Base-by-base conservation (phyloP, 1,140 invertebrate species). In the Coptotermes formosanus region DNA sequence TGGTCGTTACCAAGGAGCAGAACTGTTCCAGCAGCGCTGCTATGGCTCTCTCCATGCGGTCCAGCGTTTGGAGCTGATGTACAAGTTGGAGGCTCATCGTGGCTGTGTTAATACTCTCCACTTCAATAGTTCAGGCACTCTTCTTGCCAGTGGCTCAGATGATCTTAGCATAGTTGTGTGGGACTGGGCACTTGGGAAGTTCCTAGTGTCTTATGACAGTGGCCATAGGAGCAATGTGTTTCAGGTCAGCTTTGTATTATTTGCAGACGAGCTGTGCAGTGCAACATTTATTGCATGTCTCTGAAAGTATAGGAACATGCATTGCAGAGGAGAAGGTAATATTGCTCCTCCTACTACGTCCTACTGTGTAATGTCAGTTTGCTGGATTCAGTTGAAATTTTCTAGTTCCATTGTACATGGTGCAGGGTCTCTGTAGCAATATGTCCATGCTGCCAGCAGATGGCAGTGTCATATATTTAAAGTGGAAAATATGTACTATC, bases 101-200 rank as follows among this genome's bases (percentile, higher is more conserved):
- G 97, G 97, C 81, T 98, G 98, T 93, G 97, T 99, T 19, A 99
- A 99, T 92, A 95, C 96, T 82, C 92, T 99, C 69, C 95, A 97
- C 91, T 99, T 99, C 90, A 98, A 98, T 92, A 93, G 94, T 84
- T 89, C 91, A 92, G 96, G 96, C 64, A 94, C 94, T 82, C 91
- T 95, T 82, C 90, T 98, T 84, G 96, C 95, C 0, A 97, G 96
- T 90, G 97, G 96, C 9, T 98, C 97, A 1, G 97, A 99, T 92
- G 98, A 99, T 92, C 93, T 95, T 19, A 93, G 94, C 82, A 94
- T 98, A 48, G 93, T 96, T 48, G 91, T 99, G 38, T 99, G 98
- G 98, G 95, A 99, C 90, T 99, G 97, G 97, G 94, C 96, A 23
- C 89, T 92, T 12, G 95, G 94, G 86, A 94, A 94, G 88, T 91